These are phyloP conservation scores for Epinephelus awoara DNA, from an alignment of 2,797 vertebrate species.

Conservation along the genomic window DNA sequence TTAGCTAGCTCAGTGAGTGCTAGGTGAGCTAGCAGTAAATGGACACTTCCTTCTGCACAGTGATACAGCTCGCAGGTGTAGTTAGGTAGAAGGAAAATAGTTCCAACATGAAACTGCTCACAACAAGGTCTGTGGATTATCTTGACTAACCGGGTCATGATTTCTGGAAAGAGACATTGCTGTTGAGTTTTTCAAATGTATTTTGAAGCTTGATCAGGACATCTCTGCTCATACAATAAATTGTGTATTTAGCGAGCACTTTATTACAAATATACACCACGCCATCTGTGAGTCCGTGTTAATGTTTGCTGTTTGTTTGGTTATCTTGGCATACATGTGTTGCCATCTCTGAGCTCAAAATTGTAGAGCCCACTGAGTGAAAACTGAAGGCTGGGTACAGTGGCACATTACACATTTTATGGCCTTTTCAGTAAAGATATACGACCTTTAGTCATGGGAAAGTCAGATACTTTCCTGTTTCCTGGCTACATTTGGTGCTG, in stretches of 20 bases:
- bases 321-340: conserved; percentile 5
- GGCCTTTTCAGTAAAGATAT: conserved; percentile 55
- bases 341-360: conserved; percentile 41
- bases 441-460: conserved; percentile 73
- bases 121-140: too few relatives aligned
- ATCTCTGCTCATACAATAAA: background rate
- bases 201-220: background rate
- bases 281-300: background rate
- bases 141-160: too few relatives aligned
- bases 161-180: too few relatives aligned
- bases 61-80: too few relatives aligned
- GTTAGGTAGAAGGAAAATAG: too few relatives aligned
- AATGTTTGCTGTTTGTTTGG: conserved; percentile 9
- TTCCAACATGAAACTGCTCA: too few relatives aligned
- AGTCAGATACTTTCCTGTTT: conserved; percentile 64
- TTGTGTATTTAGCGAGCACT: background rate
- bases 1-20: too few relatives aligned
- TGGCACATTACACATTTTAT: conserved; percentile 43
- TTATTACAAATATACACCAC: background rate
- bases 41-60: too few relatives aligned
- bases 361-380: conserved; percentile 35
- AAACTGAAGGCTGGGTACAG: conserved; percentile 53
- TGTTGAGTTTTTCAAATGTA: too few relatives aligned
- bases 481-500: conserved; percentile 56
- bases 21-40: too few relatives aligned